phyloP scores from a whole-genome alignment of 1,140 invertebrate species.

The Xylocopa sonorina region DNA sequence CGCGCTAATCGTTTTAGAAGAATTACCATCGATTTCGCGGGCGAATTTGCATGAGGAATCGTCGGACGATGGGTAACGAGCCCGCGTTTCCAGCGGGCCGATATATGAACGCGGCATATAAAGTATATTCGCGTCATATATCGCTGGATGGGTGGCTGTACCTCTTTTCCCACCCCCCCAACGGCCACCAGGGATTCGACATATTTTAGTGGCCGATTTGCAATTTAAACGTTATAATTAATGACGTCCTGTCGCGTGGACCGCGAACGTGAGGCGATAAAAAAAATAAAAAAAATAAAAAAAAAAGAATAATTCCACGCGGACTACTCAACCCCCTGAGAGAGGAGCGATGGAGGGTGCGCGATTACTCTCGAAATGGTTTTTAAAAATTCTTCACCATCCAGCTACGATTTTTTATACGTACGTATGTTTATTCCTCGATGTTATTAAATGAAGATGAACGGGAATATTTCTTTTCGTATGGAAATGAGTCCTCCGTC shows the following conservation, averaged over 20 bases:
- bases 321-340: background rate
- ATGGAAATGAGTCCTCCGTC: background rate
- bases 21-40: conserved; percentile 75
- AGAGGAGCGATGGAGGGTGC: background rate
- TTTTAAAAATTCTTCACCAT: background rate
- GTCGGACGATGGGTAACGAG: conserved; percentile 13
- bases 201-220: conserved; percentile 73
- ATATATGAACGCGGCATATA: conserved; percentile 48
- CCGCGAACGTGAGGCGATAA: conserved; percentile 21
- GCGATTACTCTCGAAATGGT: background rate
- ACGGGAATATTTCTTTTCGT: too few species aligned
- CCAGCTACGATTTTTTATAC: too few species aligned
- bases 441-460: background rate
- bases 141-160: conserved; percentile 13
- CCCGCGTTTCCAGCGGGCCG: background rate
- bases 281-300: too few species aligned
- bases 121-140: conserved; percentile 55
- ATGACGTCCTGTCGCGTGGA: conserved; percentile 60
- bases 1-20: conserved; percentile 70
- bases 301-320: conserved; percentile 30
- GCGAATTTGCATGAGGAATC: conserved; percentile 75
- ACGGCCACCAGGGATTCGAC: conserved; percentile 68
- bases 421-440: too few species aligned
- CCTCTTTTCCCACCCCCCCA: too few species aligned
- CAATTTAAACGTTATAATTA: conserved; percentile 73